Base-by-base conservation (phyloP, 2,888 invertebrate species). In the Drosophila pegasa region DNA sequence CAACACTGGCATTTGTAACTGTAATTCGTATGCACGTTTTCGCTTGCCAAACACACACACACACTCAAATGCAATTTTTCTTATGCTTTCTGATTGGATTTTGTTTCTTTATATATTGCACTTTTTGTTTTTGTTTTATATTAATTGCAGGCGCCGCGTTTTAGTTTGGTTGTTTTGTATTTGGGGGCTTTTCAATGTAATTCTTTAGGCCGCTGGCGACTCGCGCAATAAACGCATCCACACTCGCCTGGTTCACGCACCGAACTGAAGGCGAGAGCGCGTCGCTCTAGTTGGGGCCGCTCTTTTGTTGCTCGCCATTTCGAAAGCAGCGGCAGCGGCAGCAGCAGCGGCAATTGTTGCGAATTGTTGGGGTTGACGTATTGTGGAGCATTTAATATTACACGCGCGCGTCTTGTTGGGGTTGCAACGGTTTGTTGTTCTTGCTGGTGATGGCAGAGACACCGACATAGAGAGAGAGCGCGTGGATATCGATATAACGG, bases 201-300 rank as follows among this genome's bases (percentile, higher is more conserved):
- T 61, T 75, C 52, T 72, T 69, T 70, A 35, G 50, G 66, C 22
- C 41, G 55, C 71, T 71, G 66, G 63, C 73, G 80, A 68, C 78
- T 80, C 73, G 81, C 86, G 83, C 60, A 71, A 82, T 22, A 86
- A 71, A 78, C 79, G 74, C 91, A 89, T 88, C 91, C 88, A 86
- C 80, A 86, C 91, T 87, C 82, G 91, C 85, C 88, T 89, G 85
- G 82, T 88, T 91, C 90, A 89, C 89, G 90, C 89, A 89, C 86
- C 85, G 85, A 90, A 91, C 91, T 91, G 78, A 90, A 77, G 55
- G 58, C 57, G 64, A 63, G 60, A 61, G 64, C 59, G 22, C 37
- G 16, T 31, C 27, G 59, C 68, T 67, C 62, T 64, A n/a, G 10
- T 60, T 60, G 43, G 9, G 29, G 25, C 8, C 38, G 48, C 47